A percentile compares a stretch with the other conserved stretches of the same genome.
Conservation (phyloP, 35 echinoderm and acorn worm genomes). For the Apostichopus japonicus region DNA sequence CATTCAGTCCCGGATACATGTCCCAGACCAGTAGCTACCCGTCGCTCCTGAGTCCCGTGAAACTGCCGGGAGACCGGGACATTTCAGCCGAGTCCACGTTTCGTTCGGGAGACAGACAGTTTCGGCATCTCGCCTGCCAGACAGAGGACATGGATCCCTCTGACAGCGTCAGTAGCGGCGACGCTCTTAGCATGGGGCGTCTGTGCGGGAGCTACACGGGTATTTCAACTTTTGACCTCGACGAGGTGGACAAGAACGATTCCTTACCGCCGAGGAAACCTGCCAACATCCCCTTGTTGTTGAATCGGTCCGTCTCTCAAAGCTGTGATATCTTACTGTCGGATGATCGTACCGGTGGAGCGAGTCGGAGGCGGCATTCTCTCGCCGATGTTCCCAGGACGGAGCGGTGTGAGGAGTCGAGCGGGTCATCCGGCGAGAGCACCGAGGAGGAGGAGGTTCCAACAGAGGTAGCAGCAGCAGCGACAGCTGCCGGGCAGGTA, state of each 20-base stretch:
- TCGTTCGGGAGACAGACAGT: background rate
- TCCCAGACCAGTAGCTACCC: constrained; percentile 10
- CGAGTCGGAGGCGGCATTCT: background rate
- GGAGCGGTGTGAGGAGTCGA: background rate
- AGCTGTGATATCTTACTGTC: constrained; percentile 25
- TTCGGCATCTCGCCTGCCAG: constrained; percentile 26
- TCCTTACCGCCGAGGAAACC: background rate
- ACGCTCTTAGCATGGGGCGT: background rate
- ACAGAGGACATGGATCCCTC: constrained; percentile 11
- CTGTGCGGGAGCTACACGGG: background rate
- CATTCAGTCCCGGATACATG: constrained; percentile 17
- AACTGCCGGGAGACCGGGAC: background rate
- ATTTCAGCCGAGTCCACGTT: constrained; percentile 10
- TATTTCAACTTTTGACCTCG: background rate
- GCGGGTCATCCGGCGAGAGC: background rate
- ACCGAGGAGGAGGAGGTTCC: background rate
- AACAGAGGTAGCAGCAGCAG: too few relatives aligned
- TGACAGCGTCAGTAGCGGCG: constrained; percentile 7
- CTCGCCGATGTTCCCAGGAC: constrained; percentile 18
- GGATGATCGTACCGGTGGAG: background rate
- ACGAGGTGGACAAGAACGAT: background rate
- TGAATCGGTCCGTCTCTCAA: constrained; percentile 20
- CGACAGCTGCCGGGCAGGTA: background rate
- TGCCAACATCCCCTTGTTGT: background rate
- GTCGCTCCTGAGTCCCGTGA: background rate